Evolutionary conservation across 2,888 invertebrate species (phyloP).

Genomic region (Cetonia aurata): DNA sequence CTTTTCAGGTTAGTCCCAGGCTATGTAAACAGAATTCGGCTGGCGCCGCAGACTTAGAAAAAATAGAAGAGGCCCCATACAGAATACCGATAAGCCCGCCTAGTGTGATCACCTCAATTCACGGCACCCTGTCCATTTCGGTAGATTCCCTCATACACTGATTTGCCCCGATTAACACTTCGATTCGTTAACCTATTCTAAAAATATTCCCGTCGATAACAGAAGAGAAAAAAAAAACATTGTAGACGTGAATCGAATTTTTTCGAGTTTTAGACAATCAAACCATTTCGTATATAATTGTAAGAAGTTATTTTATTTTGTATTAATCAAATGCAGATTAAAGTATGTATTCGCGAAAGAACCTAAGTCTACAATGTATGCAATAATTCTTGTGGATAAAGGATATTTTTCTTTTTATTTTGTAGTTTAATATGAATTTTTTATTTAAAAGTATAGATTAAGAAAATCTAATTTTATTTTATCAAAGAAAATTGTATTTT

Average conservation of each 20-base stretch:
- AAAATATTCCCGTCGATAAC: neutral
- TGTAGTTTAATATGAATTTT: too few relatives aligned
- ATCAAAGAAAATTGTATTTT: too few relatives aligned
- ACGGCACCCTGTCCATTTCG: conserved; percentile 64
- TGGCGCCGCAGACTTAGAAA: conserved; percentile 77
- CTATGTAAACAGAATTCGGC: conserved; percentile 78
- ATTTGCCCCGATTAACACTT: conserved; percentile 18
- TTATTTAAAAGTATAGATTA: too few relatives aligned
- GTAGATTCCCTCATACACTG: conserved; percentile 63
- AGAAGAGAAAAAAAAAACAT: neutral
- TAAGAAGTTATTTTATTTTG: too few relatives aligned
- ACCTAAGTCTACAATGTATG: conserved; percentile 3
- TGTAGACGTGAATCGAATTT: conserved; percentile 17
- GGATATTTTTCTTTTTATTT: too few relatives aligned
- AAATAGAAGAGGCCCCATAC: conserved; percentile 76
- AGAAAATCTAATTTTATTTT: too few relatives aligned
- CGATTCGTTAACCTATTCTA: conserved; percentile 23
- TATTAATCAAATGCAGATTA: neutral
- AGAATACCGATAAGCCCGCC: conserved; percentile 59
- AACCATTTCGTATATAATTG: neutral
- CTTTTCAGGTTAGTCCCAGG: conserved; percentile 62
- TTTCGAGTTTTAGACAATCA: conserved; percentile 34
- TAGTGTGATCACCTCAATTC: conserved; percentile 57
- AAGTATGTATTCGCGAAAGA: neutral
- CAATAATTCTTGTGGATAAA: neutral